Evolutionary conservation across 2,113 vertebrate species (phyloP).

Genomic region (Dromas ardeola): DNA sequence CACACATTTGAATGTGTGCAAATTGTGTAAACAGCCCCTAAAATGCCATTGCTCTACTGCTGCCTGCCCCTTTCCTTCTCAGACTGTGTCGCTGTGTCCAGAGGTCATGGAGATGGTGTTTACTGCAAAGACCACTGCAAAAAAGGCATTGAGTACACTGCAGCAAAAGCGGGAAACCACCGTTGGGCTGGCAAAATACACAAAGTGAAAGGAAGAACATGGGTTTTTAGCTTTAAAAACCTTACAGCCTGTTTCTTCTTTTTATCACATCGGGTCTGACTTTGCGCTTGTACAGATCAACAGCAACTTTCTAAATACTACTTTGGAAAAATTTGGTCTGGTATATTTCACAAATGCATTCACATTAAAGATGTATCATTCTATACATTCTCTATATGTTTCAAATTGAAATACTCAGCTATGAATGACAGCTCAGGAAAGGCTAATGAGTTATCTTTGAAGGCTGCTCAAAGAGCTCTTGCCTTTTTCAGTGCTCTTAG

Average conservation of each 20-base stretch:
- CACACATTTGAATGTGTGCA: fast-evolving
- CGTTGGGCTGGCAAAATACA: background rate
- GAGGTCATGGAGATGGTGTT: fast-evolving
- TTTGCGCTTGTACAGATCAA: background rate
- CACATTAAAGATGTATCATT: background rate
- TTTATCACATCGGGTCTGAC: background rate
- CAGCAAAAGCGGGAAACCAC: background rate
- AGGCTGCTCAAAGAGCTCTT: background rate
- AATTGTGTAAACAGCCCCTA: background rate
- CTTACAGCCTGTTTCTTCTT: background rate
- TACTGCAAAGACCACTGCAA: background rate
- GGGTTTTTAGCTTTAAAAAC: background rate
- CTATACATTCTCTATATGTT: background rate
- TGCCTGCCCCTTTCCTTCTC: background rate
- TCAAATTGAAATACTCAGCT: background rate
- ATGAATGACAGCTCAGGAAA: background rate
- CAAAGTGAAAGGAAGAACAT: background rate
- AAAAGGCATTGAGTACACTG: background rate
- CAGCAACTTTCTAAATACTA: background rate
- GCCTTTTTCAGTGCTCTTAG: background rate
- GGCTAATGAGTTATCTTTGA: background rate
- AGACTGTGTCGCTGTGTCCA: background rate
- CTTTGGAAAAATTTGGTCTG: background rate
- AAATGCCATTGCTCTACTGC: background rate
- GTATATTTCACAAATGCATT: background rate